Percentiles rank a stretch among this genome's conserved stretches.
Conservation (phyloP, 2,113 vertebrate species). For the Tetrax tetrax region DNA sequence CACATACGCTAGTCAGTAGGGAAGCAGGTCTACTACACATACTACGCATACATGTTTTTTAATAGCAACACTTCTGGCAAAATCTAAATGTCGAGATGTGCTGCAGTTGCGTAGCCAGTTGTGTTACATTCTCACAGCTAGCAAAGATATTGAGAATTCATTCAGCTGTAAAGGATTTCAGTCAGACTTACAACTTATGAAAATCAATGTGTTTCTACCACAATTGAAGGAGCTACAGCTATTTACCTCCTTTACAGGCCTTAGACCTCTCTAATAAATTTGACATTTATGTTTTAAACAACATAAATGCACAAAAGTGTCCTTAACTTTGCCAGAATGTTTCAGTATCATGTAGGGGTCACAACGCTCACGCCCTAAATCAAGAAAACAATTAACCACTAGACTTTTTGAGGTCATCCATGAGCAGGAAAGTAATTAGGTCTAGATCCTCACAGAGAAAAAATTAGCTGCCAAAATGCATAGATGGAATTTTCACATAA, state of each 20-base stretch:
- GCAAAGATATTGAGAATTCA: neutral
- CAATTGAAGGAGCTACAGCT: neutral
- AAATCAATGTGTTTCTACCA: neutral
- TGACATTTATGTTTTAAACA: constrained; percentile 38
- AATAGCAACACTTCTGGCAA: constrained; percentile 9
- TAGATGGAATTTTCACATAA: constrained; percentile 48
- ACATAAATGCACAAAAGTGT: constrained; percentile 28
- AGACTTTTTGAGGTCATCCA: constrained; percentile 10
- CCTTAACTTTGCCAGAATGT: constrained; percentile 14
- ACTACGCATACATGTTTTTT: neutral
- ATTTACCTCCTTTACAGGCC: neutral
- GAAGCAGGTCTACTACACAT: neutral
- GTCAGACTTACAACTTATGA: neutral
- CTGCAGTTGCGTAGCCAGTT: neutral
- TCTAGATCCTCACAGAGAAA: constrained; percentile 29
- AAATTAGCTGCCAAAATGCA: constrained; percentile 42
- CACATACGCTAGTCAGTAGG: neutral
- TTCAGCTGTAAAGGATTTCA: constrained; percentile 7
- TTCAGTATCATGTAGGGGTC: constrained; percentile 23
- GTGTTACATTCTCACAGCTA: constrained; percentile 5
- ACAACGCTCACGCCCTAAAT: neutral
- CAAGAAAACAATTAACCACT: constrained; percentile 57
- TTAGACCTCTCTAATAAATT: neutral
- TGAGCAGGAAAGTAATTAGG: constrained; percentile 42
- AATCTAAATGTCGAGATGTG: neutral